A percentile compares a stretch with the other conserved stretches of the same genome.
Conservation (phyloP, 2,888 invertebrate species). For the Hofmannophila pseudospretella region DNA sequence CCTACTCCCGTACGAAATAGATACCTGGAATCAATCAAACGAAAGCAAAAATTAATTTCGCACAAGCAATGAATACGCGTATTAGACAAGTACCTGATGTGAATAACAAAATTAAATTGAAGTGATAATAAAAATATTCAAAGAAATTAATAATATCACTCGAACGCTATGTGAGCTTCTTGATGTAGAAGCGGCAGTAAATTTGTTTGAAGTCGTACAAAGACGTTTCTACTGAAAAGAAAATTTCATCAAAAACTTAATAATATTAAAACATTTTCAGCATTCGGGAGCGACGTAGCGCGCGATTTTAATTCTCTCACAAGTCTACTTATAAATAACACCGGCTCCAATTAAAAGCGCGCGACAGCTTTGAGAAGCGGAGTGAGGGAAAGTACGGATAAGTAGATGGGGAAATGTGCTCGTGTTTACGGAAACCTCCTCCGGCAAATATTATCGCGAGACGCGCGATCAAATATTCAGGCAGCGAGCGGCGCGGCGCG, state of each 20-base stretch:
- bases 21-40: neutral
- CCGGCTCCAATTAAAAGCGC: conserved; percentile 70
- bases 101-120: conserved; percentile 5
- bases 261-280: conserved; percentile 58
- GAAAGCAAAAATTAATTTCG: neutral
- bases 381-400: conserved; percentile 64
- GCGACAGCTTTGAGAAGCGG: conserved; percentile 68
- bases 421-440: conserved; percentile 75
- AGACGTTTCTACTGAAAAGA: conserved; percentile 55
- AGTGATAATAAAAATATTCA: conserved; percentile 13
- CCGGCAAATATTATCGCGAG: conserved; percentile 76
- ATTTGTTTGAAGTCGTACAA: conserved; percentile 63
- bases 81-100: neutral
- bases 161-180: conserved; percentile 37
- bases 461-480: conserved; percentile 76
- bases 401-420: conserved; percentile 65
- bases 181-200: conserved; percentile 40
- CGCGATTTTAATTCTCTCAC: conserved; percentile 72
- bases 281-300: conserved; percentile 63
- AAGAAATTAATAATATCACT: conserved; percentile 30
- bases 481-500: conserved; percentile 58
- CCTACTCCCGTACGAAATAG: no score
- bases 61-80: neutral
- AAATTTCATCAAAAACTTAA: conserved; percentile 61
- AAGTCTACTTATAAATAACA: conserved; percentile 71